phyloP scores from a whole-genome alignment of 2,113 vertebrate species.

The Vimba vimba region DNA sequence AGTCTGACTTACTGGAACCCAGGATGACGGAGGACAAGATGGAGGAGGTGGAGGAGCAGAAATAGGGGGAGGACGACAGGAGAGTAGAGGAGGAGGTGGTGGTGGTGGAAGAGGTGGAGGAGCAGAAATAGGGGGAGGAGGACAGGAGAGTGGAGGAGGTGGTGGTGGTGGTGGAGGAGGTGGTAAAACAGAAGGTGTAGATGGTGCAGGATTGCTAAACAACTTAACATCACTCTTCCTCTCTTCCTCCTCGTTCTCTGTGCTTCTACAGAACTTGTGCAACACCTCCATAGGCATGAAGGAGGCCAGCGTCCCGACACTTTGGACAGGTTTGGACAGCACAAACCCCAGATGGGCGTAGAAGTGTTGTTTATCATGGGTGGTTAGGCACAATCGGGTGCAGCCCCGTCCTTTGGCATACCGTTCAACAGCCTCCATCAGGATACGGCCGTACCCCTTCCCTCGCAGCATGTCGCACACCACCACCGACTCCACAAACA shows the following conservation, averaged over 20 bases:
- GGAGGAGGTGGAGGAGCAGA: slow-evolving; percentile 43
- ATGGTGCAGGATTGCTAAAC: neutral
- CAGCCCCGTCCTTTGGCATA: slow-evolving; percentile 82
- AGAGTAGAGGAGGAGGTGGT: neutral
- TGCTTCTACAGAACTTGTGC: slow-evolving; percentile 73
- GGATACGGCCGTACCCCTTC: slow-evolving; percentile 83
- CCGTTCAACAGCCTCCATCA: slow-evolving; percentile 87
- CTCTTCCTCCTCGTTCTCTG: neutral
- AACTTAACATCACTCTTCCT: slow-evolving; percentile 1
- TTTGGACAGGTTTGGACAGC: slow-evolving; percentile 86
- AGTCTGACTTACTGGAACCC: slow-evolving; percentile 64
- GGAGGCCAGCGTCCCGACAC: slow-evolving; percentile 76
- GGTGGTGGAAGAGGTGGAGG: slow-evolving; percentile 41
- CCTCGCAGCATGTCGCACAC: slow-evolving; percentile 83
- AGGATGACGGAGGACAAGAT: slow-evolving; percentile 21
- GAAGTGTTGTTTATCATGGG: slow-evolving; percentile 91
- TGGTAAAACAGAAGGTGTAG: neutral
- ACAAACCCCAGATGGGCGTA: slow-evolving; percentile 88
- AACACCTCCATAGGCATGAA: slow-evolving; percentile 78
- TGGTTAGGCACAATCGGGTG: slow-evolving; percentile 84
- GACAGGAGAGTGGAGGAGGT: neutral
- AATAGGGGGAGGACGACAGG: neutral
- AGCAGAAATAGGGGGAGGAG: neutral
- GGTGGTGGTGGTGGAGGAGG: slow-evolving; percentile 9
- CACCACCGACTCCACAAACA: slow-evolving; percentile 92